These are phyloP conservation scores for Caenorhabditis macrosperma DNA, from an alignment of 2,888 invertebrate genomes.

Conservation along the genomic window DNA sequence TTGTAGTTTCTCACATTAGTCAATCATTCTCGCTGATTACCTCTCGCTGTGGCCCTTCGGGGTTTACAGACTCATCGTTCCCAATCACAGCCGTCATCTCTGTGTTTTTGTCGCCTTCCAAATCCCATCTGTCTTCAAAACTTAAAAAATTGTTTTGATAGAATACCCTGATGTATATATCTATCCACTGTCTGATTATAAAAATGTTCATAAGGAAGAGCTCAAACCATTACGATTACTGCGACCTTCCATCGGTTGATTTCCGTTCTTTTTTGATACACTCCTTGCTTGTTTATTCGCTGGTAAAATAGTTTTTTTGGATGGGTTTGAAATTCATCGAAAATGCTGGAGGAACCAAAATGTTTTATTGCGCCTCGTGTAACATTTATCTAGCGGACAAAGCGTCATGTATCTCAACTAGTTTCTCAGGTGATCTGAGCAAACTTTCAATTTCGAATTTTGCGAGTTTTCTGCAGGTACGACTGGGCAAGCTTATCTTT, in stretches of 20 bases:
- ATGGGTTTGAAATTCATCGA: slow-evolving; percentile 96
- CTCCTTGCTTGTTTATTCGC: neutral
- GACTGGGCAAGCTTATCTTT: slow-evolving; percentile 96
- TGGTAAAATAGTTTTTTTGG: neutral
- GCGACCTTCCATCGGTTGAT: no score
- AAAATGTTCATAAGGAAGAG: no score
- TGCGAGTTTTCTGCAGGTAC: slow-evolving; percentile 82
- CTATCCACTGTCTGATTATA: no score
- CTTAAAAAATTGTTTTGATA: slow-evolving; percentile 1
- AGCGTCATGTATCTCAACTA: slow-evolving; percentile 87
- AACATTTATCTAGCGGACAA: slow-evolving; percentile 96
- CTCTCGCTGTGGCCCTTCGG: slow-evolving; percentile 3
- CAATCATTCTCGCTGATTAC: neutral
- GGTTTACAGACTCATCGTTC: neutral
- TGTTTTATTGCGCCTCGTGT: slow-evolving; percentile 96
- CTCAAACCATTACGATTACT: no score
- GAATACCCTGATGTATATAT: neutral
- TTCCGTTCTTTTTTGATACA: neutral
- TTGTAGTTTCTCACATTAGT: neutral
- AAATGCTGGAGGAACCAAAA: slow-evolving; percentile 92
- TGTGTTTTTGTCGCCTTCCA: neutral
- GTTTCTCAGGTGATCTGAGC: slow-evolving; percentile 49
- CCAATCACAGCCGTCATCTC: neutral
- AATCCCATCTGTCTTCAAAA: neutral
- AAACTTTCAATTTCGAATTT: neutral